Evolutionary conservation across 2,113 vertebrate genomes (phyloP), one percentile per base, ranked within the genome.

Genomic region (Archocentrus centrarchus): DNA sequence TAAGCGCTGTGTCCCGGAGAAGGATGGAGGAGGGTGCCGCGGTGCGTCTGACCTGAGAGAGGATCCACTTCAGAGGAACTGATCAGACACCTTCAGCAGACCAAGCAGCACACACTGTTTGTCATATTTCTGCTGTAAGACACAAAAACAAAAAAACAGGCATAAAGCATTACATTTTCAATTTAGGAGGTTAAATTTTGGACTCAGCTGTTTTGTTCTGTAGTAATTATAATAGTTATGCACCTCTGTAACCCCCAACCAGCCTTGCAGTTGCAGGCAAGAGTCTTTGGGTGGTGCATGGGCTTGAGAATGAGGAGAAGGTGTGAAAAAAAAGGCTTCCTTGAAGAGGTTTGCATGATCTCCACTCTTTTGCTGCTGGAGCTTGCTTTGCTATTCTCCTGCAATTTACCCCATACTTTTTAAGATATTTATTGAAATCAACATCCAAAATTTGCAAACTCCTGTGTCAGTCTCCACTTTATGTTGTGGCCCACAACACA

Each of bases 21-120:
- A 80, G 83, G 85, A 91, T 90, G 91, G 89, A 70, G 88, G 92
- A 92, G 82, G 61, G 88, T 59, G 70, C 83, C 83, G 85, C 62
- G 57, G 82, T 30, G 75, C 91, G 83, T 85, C 93, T 97, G 95
- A 94, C 93, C 94, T 30, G 55, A 85, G 62, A 20, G 15, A 86
- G 89, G 60, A 88, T 80, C 7, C 24, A 90, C 93, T 92, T 91
- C 27, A 13, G 93, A 92, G 93, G 94, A 76, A 24, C 85, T 76
- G 89, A 89, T 80, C 80, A 61, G 60, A 86, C 57, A 70, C 68
- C n/a, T 75, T 70, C 61, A 86, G n/a, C 86, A 77, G 81, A 87
- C 60, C 5, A 32, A 59, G 17, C 3, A 47, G 68, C 78, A 22
- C 64, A 18, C 8, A 37, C 35, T 17, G 57, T 59, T 37, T 30